phyloP scores from a whole-genome alignment of 2,797 vertebrate genomes.

The Poeciliopsis infans region DNA sequence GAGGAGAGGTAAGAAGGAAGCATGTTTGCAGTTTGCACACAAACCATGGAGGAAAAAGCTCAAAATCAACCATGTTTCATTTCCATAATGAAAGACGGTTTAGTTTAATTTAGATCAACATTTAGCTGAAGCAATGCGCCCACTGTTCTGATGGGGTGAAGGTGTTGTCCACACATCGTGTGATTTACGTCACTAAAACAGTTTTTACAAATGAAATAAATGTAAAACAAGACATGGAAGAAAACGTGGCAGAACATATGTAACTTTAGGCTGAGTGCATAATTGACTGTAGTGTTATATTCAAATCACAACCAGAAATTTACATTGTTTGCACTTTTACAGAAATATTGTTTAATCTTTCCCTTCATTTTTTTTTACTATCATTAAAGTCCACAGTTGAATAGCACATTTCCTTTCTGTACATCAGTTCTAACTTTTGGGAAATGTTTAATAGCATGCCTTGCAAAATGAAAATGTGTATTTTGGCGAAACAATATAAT shows the following conservation, averaged over 20 bases:
- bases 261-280: neutral
- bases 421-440: too few species aligned
- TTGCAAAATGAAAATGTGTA: too few species aligned
- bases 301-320: too few species aligned
- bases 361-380: too few species aligned
- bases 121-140: neutral
- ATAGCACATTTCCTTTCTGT: too few species aligned
- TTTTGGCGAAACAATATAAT: too few species aligned
- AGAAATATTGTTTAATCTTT: too few species aligned
- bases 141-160: neutral
- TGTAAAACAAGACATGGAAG: neutral
- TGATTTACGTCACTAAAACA: neutral
- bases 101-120: neutral
- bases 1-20: neutral
- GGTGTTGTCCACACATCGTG: neutral
- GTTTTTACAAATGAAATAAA: neutral
- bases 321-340: too few species aligned
- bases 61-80: neutral
- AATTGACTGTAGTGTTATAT: neutral
- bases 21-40: neutral
- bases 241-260: neutral
- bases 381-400: too few species aligned
- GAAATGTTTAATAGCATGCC: too few species aligned
- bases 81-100: neutral
- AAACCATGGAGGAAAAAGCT: neutral